Conservation (phyloP, 2,888 invertebrate genomes). For the Tortrix viridana region DNA sequence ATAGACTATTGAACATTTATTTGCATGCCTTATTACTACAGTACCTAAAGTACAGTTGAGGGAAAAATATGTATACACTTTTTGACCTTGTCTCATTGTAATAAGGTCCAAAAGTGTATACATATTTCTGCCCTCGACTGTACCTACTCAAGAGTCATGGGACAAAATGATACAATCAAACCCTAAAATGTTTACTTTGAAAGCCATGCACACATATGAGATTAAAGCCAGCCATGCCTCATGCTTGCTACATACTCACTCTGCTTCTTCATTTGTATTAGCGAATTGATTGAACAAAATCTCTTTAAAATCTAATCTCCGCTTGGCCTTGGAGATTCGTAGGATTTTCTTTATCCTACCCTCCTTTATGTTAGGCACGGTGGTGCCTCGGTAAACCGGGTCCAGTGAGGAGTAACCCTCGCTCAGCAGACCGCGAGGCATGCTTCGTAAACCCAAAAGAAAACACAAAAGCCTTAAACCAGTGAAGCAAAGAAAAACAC, state of each 20-base stretch:
- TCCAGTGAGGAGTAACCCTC: slow-evolving; percentile 86
- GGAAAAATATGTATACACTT: too few species aligned
- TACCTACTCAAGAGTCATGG: too few species aligned
- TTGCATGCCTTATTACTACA: background rate
- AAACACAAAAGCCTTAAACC: slow-evolving; percentile 50
- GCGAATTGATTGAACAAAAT: slow-evolving; percentile 26
- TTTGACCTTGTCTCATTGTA: too few species aligned
- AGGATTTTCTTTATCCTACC: slow-evolving; percentile 84
- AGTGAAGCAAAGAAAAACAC: slow-evolving; percentile 47
- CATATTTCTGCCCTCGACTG: too few species aligned
- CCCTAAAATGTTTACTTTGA: background rate
- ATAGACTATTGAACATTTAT: too few species aligned
- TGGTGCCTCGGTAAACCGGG: slow-evolving; percentile 87
- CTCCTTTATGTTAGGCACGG: slow-evolving; percentile 79
- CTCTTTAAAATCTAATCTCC: slow-evolving; percentile 47
- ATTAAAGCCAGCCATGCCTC: slow-evolving; percentile 10
- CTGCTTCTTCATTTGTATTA: slow-evolving; percentile 29
- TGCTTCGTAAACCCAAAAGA: slow-evolving; percentile 69
- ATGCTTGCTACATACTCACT: slow-evolving; percentile 35
- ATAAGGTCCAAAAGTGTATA: too few species aligned
- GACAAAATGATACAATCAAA: slow-evolving; percentile 1
- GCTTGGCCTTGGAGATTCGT: slow-evolving; percentile 74
- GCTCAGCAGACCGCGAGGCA: slow-evolving; percentile 85
- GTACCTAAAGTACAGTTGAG: too few species aligned
- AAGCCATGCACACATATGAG: slow-evolving; percentile 6